Base-by-base conservation (phyloP, 2,888 invertebrate genomes). In the Teleogryllus oceanicus region DNA sequence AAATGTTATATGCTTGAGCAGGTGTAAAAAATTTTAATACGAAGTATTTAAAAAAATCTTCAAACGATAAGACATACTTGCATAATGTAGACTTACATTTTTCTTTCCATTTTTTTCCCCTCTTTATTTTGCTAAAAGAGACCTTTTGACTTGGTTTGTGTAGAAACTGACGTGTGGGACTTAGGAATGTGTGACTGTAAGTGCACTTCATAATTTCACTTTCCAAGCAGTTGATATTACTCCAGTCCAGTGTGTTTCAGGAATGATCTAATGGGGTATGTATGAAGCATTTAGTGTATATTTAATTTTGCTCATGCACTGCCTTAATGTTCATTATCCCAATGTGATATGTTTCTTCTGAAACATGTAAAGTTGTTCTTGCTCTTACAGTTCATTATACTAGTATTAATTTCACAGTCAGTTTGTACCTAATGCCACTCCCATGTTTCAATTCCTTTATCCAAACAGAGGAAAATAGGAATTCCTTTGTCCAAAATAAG, bases 351-450 rank as follows among this genome's bases (percentile, higher is more conserved):
- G 8, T n/a, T 74, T 74, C n/a, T n/a, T 21, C 74, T 37, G n/a
- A n/a, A 20, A 74, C 21, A 20, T 74, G 74, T n/a, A 12, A n/a
- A 74, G 74, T 74, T 12, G 1, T 74, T 21, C 11, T 21, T 20
- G 76, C 76, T 76, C 76, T 76, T 21, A 76, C 76, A 18, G 37
- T 21, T 37, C 37, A 21, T 76, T 37, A 74, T 10, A n/a, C 74
- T 74, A 20, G 74, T 74, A 74, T 76, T 76, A 21, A 21, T 76
- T 18, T n/a, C 24, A 76, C 20, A 18, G 49, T 20, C 49, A 76
- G 49, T 76, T 37, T 76, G 49, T 76, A 77, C 62, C 16, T 62
- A n/a, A 18, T 62, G 62, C 62, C 62, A 62, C n/a, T 62, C 62
- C 62, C 13, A 62, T 76, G 21, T 77, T 77, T 10, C 4, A 62